Conservation (phyloP, 2,113 vertebrate species). For the Coptodon bakossiorum region DNA sequence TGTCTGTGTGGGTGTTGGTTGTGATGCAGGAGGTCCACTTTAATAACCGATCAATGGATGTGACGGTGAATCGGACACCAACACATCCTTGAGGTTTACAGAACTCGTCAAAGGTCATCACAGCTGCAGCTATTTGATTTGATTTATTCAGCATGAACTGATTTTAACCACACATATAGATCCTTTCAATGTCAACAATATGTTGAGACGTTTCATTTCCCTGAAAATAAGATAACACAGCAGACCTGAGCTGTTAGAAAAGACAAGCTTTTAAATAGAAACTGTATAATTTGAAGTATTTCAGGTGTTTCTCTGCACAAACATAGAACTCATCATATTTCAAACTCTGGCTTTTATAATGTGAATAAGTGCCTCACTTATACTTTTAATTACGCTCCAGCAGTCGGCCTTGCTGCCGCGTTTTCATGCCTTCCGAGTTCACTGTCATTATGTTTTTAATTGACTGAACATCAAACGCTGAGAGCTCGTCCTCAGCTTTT, state of each 20-base stretch:
- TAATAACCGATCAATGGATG: background rate
- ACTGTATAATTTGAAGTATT: background rate
- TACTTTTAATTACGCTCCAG: background rate
- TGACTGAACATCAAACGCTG: background rate
- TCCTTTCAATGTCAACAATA: background rate
- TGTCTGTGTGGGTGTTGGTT: background rate
- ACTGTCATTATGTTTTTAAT: background rate
- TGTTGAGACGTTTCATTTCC: background rate
- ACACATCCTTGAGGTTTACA: no score
- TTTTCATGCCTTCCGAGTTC: background rate
- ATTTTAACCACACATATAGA: background rate
- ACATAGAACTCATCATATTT: background rate
- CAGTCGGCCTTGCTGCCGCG: background rate
- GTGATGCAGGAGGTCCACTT: background rate
- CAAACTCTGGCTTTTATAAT: background rate
- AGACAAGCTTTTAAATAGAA: background rate
- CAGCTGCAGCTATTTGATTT: background rate
- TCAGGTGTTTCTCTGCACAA: background rate
- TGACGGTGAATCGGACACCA: background rate
- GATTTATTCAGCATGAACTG: background rate
- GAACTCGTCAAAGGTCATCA: background rate
- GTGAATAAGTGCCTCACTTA: background rate
- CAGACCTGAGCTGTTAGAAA: background rate
- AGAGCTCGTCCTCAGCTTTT: background rate
- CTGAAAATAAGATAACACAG: background rate